Conservation (phyloP, 2,888 invertebrate genomes). For the Napeogenes sylphis region DNA sequence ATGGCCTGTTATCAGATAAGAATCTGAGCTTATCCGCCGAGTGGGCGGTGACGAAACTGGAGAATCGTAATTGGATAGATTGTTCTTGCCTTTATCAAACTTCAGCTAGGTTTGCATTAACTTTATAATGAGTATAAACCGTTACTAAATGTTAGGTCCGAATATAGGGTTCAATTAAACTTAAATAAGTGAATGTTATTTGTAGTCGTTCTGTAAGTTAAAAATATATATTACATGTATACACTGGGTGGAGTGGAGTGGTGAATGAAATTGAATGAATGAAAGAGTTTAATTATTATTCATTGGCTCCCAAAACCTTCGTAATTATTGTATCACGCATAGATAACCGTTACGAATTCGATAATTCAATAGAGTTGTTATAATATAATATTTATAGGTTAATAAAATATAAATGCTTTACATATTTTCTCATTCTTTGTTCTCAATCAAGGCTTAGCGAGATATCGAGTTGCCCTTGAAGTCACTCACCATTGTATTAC, state of each 20-base stretch:
- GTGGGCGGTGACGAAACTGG: slow-evolving; percentile 31
- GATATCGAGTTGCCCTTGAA: slow-evolving; percentile 16
- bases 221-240: too few relatives aligned
- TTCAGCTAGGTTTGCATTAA: not conserved
- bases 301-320: too few relatives aligned
- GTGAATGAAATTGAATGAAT: too few relatives aligned
- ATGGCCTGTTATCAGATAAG: slow-evolving; percentile 27
- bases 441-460: not conserved
- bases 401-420: not conserved
- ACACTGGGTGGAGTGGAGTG: too few relatives aligned
- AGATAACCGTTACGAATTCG: too few relatives aligned
- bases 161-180: too few relatives aligned
- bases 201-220: too few relatives aligned
- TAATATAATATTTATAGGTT: not conserved
- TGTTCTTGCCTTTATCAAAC: slow-evolving; percentile 35
- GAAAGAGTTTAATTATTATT: too few relatives aligned
- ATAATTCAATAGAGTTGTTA: not conserved
- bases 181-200: too few relatives aligned
- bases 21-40: slow-evolving; percentile 24
- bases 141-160: too few relatives aligned
- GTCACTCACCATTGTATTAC: slow-evolving; percentile 16
- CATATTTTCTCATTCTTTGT: slow-evolving; percentile 2
- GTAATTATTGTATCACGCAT: too few relatives aligned
- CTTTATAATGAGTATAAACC: not conserved
- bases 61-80: slow-evolving; percentile 32